These are phyloP conservation scores for Notodonta dromedarius DNA, from an alignment of 2,888 invertebrate species.

Conservation along the genomic window DNA sequence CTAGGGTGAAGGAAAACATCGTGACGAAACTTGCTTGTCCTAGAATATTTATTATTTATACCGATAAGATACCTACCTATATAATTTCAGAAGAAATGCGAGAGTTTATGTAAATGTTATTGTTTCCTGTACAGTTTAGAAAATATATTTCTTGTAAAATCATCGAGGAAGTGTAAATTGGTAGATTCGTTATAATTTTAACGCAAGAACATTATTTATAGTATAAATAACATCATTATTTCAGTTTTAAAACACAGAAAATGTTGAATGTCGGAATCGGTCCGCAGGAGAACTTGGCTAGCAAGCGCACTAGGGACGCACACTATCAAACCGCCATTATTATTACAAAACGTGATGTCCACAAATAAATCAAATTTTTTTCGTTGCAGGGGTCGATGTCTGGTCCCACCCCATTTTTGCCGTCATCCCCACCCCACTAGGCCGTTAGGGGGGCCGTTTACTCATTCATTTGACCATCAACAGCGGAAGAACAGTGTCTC, in stretches of 20 bases:
- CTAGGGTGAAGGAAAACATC: too few relatives aligned
- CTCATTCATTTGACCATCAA: constrained; percentile 56
- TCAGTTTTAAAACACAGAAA: neutral
- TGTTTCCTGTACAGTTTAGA: constrained; percentile 1
- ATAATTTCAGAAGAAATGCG: neutral
- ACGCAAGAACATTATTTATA: neutral
- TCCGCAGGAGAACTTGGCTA: constrained; percentile 10
- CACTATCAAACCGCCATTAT: constrained; percentile 56
- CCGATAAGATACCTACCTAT: too few relatives aligned
- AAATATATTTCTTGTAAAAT: neutral
- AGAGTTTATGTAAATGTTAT: neutral
- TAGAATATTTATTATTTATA: too few relatives aligned
- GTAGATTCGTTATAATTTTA: neutral
- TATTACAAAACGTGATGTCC: constrained; percentile 58
- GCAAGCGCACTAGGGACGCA: constrained; percentile 34
- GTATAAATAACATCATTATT: neutral
- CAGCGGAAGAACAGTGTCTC: constrained; percentile 37
- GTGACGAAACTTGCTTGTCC: too few relatives aligned
- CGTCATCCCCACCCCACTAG: constrained; percentile 59
- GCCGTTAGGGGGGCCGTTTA: constrained; percentile 38
- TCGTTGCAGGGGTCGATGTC: constrained; percentile 66
- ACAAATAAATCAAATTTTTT: constrained; percentile 78
- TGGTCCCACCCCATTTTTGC: constrained; percentile 70
- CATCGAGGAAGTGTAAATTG: constrained; percentile 1
- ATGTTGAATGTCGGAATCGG: neutral